phyloP scores from a whole-genome alignment of 2,888 invertebrate genomes.

The Diarsia rubi region DNA sequence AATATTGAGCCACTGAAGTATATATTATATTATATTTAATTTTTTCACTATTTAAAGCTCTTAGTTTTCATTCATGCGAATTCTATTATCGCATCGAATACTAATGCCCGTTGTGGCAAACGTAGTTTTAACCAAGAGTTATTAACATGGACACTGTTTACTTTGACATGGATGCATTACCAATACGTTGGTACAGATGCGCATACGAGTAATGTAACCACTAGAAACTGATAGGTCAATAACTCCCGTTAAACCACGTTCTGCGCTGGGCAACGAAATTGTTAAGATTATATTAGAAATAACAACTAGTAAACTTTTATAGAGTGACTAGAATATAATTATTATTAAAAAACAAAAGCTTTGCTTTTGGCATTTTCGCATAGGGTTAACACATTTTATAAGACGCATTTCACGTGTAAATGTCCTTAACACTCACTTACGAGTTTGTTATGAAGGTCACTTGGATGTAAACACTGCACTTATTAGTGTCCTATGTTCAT shows the following conservation, averaged over 20 bases:
- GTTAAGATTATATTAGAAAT: slow-evolving; percentile 80
- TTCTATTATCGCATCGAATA: slow-evolving; percentile 84
- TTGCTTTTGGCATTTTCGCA: slow-evolving; percentile 86
- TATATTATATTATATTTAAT: slow-evolving; percentile 88
- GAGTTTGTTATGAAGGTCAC: slow-evolving; percentile 88
- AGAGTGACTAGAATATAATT: slow-evolving; percentile 84
- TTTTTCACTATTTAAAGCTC: slow-evolving; percentile 91
- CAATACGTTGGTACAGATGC: background rate
- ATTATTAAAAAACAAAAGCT: slow-evolving; percentile 86
- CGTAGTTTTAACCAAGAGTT: slow-evolving; percentile 61
- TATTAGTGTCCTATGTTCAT: slow-evolving; percentile 72
- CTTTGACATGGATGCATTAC: slow-evolving; percentile 29
- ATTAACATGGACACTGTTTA: slow-evolving; percentile 36
- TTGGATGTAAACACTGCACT: slow-evolving; percentile 84
- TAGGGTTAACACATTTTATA: slow-evolving; percentile 72
- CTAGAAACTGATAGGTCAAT: slow-evolving; percentile 34
- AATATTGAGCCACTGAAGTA: slow-evolving; percentile 90
- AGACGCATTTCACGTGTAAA: slow-evolving; percentile 70
- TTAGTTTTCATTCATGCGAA: slow-evolving; percentile 89
- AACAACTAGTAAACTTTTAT: slow-evolving; percentile 85
- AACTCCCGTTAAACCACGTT: slow-evolving; percentile 64
- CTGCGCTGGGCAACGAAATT: slow-evolving; percentile 73
- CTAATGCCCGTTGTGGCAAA: slow-evolving; percentile 75
- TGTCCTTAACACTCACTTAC: slow-evolving; percentile 81
- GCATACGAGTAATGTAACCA: slow-evolving; percentile 25